Conservation (phyloP, 2,888 invertebrate species). For the Leptinotarsa rubiginosa region DNA sequence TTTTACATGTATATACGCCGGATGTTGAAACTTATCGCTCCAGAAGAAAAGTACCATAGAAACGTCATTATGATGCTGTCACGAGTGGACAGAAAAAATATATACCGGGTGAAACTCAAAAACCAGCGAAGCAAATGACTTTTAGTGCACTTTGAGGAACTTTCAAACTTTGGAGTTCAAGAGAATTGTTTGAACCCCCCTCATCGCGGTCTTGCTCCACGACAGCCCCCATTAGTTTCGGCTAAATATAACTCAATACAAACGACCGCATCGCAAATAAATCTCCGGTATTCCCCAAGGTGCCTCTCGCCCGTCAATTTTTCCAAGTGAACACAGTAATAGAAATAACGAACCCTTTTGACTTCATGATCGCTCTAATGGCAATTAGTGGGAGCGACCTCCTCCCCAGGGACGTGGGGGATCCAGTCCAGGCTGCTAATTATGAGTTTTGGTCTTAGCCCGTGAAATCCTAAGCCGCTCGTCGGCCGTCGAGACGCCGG, state of each 20-base stretch:
- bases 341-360: constrained; percentile 56
- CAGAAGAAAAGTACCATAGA: too few species aligned
- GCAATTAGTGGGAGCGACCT: constrained; percentile 58
- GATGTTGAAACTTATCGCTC: too few species aligned
- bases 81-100: too few species aligned
- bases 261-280: constrained; percentile 32
- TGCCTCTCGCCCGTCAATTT: constrained; percentile 11
- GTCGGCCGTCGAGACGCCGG: constrained; percentile 51
- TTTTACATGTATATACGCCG: too few species aligned
- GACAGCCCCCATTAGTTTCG: not conserved
- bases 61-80: too few species aligned
- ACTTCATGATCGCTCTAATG: constrained; percentile 58
- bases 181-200: not conserved
- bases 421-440: constrained; percentile 51
- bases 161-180: not conserved
- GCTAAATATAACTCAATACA: not conserved
- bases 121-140: too few species aligned
- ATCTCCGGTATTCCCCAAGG: constrained; percentile 33
- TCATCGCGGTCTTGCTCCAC: not conserved
- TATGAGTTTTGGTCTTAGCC: constrained; percentile 54
- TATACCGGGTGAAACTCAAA: too few species aligned
- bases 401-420: constrained; percentile 52
- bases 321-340: constrained; percentile 38
- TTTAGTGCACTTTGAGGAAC: too few species aligned
- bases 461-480: constrained; percentile 7